phyloP scores from a whole-genome alignment of 2,888 invertebrate species.

The Drosophila imparisetae region DNA sequence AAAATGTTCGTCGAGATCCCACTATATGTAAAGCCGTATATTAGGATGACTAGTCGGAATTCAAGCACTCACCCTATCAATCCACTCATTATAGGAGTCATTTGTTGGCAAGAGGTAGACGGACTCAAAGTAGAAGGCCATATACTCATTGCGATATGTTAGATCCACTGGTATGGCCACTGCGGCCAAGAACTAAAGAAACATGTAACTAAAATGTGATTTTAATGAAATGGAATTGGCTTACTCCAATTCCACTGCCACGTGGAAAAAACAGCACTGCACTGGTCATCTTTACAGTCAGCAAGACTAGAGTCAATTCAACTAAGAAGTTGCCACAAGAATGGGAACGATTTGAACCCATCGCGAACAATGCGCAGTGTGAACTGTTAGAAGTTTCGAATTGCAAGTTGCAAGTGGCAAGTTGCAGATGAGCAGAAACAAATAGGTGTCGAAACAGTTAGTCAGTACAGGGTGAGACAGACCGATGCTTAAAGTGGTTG shows the following conservation, averaged over 20 bases:
- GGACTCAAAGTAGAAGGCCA: slow-evolving; percentile 91
- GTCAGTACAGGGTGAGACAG: not conserved
- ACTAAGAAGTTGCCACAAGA: slow-evolving; percentile 5
- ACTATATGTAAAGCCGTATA: slow-evolving; percentile 54
- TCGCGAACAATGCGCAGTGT: slow-evolving; percentile 41
- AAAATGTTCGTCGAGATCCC: slow-evolving; percentile 77
- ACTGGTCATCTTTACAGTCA: slow-evolving; percentile 6
- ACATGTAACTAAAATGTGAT: not conserved
- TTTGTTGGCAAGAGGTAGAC: slow-evolving; percentile 88
- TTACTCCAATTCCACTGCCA: slow-evolving; percentile 77
- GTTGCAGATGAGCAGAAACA: slow-evolving; percentile 8
- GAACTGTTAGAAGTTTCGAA: slow-evolving; percentile 49
- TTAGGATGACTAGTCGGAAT: not conserved
- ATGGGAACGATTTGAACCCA: slow-evolving; percentile 44
- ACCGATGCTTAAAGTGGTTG: not conserved
- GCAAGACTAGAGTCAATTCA: slow-evolving; percentile 21
- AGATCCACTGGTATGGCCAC: slow-evolving; percentile 89
- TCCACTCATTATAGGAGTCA: slow-evolving; percentile 86
- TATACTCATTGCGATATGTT: slow-evolving; percentile 88
- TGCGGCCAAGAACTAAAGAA: slow-evolving; percentile 88
- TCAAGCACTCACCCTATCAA: slow-evolving; percentile 85
- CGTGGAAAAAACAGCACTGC: slow-evolving; percentile 73
- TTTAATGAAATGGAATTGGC: slow-evolving; percentile 5
- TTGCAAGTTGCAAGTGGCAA: slow-evolving; percentile 15
- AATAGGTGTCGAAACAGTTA: not conserved